Evolutionary conservation across 2,888 invertebrate genomes (phyloP).

Genomic region (Labia minor): DNA sequence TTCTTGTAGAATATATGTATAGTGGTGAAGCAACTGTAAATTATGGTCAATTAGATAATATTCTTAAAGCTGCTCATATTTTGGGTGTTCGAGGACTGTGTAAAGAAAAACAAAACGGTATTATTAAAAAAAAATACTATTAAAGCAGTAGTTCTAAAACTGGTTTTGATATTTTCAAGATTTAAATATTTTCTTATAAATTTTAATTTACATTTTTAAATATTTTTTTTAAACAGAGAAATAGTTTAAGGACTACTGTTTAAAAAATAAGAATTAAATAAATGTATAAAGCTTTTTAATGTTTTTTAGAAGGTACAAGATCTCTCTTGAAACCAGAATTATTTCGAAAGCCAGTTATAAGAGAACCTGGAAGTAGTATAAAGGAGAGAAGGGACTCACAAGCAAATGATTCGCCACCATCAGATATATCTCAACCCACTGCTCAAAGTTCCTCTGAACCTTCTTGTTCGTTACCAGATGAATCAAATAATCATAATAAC

Average conservation of each 20-base stretch:
- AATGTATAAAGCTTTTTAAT: too few species aligned
- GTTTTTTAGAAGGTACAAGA: neutral
- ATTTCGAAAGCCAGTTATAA: slow-evolving; percentile 27
- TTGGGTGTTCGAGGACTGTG: slow-evolving; percentile 71
- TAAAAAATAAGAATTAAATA: too few species aligned
- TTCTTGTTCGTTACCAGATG: neutral
- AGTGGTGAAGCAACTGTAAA: slow-evolving; percentile 74
- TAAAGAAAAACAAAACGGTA: slow-evolving; percentile 38
- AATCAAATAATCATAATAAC: neutral
- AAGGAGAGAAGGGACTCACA: neutral
- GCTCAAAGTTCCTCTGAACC: slow-evolving; percentile 8
- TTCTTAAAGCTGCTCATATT: slow-evolving; percentile 69
- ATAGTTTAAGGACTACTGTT: too few species aligned
- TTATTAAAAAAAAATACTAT: too few species aligned
- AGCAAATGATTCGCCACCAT: neutral
- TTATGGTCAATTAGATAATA: slow-evolving; percentile 70
- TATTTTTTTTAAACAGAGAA: neutral
- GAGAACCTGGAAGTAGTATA: slow-evolving; percentile 33
- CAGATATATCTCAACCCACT: neutral
- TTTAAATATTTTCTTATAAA: too few species aligned
- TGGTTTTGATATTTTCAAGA: too few species aligned
- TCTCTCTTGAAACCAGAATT: slow-evolving; percentile 32
- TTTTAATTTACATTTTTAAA: too few species aligned
- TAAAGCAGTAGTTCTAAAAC: too few species aligned
- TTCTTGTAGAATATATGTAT: slow-evolving; percentile 78